Conservation (phyloP, 1,140 invertebrate species). For the Neodiprion pinetum region DNA sequence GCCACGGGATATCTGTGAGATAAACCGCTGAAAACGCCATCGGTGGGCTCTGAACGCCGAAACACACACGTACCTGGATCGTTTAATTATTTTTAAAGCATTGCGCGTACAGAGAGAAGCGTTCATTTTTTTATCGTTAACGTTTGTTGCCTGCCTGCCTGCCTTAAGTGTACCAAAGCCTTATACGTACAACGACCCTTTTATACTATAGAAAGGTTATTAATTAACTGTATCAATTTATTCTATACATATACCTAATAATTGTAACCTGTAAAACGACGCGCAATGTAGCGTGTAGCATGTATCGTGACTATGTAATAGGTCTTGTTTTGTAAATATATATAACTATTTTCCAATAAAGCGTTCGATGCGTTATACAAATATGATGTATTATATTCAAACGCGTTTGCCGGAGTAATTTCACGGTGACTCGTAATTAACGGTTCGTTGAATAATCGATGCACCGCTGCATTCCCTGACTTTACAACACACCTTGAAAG, state of each 20-base stretch:
- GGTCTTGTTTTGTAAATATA: not conserved
- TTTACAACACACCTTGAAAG: no score
- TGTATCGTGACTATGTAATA: not conserved
- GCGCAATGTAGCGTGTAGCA: not conserved
- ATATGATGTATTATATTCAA: no score
- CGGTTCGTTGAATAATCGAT: no score
- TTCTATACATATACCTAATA: no score
- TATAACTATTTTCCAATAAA: conserved; percentile 1
- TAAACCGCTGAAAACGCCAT: not conserved
- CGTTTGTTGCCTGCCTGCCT: not conserved
- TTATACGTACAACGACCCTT: not conserved
- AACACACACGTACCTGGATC: not conserved
- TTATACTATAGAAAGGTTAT: not conserved
- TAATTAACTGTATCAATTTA: not conserved
- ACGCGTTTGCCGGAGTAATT: no score
- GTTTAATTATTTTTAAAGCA: not conserved
- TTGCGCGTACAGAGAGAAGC: no score
- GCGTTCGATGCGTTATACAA: not conserved
- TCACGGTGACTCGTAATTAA: no score
- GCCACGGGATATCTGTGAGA: conserved; percentile 21
- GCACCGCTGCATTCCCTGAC: no score
- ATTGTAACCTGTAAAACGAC: no score
- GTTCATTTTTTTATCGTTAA: not conserved
- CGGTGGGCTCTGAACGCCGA: not conserved
- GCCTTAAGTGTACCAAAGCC: not conserved